Conservation (phyloP, 2,113 vertebrate species). For the Menura novaehollandiae region DNA sequence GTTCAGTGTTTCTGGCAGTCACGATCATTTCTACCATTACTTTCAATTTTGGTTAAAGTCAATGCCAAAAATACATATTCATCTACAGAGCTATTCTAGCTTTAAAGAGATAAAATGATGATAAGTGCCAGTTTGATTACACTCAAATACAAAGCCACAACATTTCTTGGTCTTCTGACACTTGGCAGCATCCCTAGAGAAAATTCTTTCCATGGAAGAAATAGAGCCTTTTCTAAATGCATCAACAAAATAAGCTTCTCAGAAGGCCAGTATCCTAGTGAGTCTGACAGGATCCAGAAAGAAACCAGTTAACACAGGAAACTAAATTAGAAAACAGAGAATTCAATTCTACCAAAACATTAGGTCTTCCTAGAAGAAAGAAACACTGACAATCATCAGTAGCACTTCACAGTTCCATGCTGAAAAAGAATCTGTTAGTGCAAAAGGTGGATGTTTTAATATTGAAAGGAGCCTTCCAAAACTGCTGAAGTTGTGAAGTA, state of each 20-base stretch:
- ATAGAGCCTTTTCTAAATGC: neutral
- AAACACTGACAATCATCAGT: neutral
- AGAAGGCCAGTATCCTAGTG: neutral
- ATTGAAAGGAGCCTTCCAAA: neutral
- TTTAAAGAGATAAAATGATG: neutral
- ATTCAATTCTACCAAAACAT: neutral
- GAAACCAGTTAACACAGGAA: conserved; percentile 2
- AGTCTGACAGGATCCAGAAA: neutral
- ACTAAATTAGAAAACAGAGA: neutral
- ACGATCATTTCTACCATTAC: neutral
- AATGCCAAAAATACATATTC: neutral
- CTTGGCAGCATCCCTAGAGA: neutral
- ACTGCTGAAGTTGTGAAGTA: neutral
- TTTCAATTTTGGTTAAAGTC: neutral
- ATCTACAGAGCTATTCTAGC: neutral
- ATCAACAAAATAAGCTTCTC: conserved; percentile 2
- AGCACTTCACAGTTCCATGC: neutral
- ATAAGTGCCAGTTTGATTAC: neutral
- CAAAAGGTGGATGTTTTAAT: neutral
- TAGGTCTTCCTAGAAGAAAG: neutral
- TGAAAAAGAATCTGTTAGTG: neutral
- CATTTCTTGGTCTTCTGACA: neutral
- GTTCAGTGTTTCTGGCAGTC: neutral
- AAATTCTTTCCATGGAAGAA: neutral
- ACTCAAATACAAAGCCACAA: neutral